phyloP scores from a whole-genome alignment of 2,888 invertebrate species.

The Agonopterix heracliana region DNA sequence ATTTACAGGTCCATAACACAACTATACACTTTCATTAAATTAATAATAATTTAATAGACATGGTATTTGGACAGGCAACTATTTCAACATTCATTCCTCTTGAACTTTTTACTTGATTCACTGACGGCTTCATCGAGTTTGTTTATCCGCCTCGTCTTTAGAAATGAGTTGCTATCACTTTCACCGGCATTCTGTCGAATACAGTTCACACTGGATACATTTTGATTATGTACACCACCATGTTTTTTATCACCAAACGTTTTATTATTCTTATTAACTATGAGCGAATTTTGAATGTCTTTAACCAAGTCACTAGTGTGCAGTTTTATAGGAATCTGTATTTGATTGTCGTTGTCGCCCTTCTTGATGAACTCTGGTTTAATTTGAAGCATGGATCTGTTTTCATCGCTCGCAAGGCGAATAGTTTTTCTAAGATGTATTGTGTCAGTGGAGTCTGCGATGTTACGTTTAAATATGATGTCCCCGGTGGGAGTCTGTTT shows the following conservation, averaged over 20 bases:
- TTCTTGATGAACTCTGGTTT: conserved; percentile 63
- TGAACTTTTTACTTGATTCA: conserved; percentile 67
- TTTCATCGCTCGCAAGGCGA: conserved; percentile 65
- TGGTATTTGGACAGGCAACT: conserved; percentile 47
- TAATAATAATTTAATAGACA: conserved; percentile 68
- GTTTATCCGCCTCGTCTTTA: conserved; percentile 56
- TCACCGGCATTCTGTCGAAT: conserved; percentile 62
- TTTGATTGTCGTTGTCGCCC: conserved; percentile 65
- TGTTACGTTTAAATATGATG: conserved; percentile 60
- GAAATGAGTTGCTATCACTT: conserved; percentile 60
- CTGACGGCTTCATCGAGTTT: conserved; percentile 62
- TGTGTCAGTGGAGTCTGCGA: conserved; percentile 54
- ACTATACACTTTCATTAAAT: conserved; percentile 64
- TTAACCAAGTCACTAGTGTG: conserved; percentile 65
- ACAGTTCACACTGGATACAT: conserved; percentile 63
- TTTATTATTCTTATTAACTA: conserved; percentile 70
- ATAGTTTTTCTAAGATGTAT: conserved; percentile 63
- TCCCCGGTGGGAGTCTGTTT: conserved; percentile 65
- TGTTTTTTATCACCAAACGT: conserved; percentile 69
- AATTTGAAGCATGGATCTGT: conserved; percentile 61
- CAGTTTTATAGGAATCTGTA: conserved; percentile 62
- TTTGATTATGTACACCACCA: conserved; percentile 69
- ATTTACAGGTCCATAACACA: conserved; percentile 64
- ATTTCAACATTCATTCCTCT: conserved; percentile 66
- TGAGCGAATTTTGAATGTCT: conserved; percentile 70